Evolutionary conservation across 2,797 vertebrate species (phyloP), one percentile per base, ranked within the genome.

Genomic region (Pangasius larnaudii): DNA sequence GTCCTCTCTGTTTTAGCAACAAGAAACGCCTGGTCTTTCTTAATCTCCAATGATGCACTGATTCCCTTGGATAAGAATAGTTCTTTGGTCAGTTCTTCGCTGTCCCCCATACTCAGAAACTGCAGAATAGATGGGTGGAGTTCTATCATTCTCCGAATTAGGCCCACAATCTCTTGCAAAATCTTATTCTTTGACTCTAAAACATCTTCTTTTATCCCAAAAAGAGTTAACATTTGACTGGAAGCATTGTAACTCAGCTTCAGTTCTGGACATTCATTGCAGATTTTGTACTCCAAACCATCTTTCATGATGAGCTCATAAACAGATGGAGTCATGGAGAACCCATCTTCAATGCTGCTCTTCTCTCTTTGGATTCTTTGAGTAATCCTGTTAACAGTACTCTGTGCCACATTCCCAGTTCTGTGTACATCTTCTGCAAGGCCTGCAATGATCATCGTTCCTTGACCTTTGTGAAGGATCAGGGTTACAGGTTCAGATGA

Each of bases 151-250:
- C 92, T 93, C 56, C 63, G 85, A 67, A 92, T 93, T 82, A 98
- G 86, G 71, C n/a, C 56, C 14, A 92, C 0, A 5, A 93, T 5
- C 51, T 88, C 91, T 53, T 96, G 92, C 6, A 93, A 91, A 81
- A 98, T 91, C 1, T 94, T 88, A 88, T 92, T 94, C 90, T 86
- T 96, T n/a, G 93, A 91, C 92, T 93, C 93, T 39, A 94, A 91
- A 22, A 98, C 95, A 72, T 98, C 97, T 0, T 94, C 42, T 3
- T 10, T 85, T 39, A 96, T 89, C 5, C 98, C 98, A 61, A 89
- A 94, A 3, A 98, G 18, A 2, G 46, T 90, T 81, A 99, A 19
- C 3, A 84, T 63, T 0, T 91, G 79, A 88, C 88, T 84, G 0
- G 79, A 27, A 42, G 51, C 24, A 22, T 94, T 88, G 0, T 96